Evolutionary conservation across 2,888 invertebrate genomes (phyloP), one percentile per base, ranked within the genome.

Genomic region (Gari tellinella): DNA sequence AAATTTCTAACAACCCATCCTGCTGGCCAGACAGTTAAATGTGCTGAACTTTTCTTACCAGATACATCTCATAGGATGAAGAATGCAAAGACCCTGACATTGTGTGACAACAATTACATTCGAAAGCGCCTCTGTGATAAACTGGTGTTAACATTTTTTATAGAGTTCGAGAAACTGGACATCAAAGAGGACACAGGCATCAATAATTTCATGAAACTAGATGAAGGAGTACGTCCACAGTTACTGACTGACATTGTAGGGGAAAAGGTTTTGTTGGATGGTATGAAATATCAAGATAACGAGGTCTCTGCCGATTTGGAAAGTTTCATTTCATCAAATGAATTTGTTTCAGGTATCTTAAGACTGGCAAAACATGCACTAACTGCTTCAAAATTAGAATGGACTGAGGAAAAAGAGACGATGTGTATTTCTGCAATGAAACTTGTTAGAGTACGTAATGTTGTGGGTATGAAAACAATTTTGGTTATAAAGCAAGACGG

Each of bases 181-280:
- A 46, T 45, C 40, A 45, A 45, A 10, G 49, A 51, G 0, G 38
- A 31, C 23, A 45, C 65, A 25, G 43, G 46, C 14, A 19, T 62
- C 5, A 63, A 79, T 10, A 40, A 46, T 10, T 46, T 84, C 23
- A 45, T 26, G 8, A 31, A 51, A 5, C 48, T 85, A 40, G 83
- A 84, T 8, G 8, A 58, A 26, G 31, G 55, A 12, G 40, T 72
- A 17, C 58, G 80, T 49, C 84, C 85, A 1, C 49, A 53, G 21
- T 48, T 83, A 48, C 55, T 87, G 41, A 80, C 79, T 38, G 65
- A 73, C 8, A 45, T 80, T 19, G 78, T 86, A 10, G 63, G 67
- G 17, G 85, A 86, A 49, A 23, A 49, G 8, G 60, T 86, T 12
- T 40, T 46, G 38, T 21, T 52, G 1, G 51, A 51, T 8, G 4